These are phyloP conservation scores for Simalia tracyae DNA, from an alignment of 2,797 vertebrate genomes.

Conservation along the genomic window DNA sequence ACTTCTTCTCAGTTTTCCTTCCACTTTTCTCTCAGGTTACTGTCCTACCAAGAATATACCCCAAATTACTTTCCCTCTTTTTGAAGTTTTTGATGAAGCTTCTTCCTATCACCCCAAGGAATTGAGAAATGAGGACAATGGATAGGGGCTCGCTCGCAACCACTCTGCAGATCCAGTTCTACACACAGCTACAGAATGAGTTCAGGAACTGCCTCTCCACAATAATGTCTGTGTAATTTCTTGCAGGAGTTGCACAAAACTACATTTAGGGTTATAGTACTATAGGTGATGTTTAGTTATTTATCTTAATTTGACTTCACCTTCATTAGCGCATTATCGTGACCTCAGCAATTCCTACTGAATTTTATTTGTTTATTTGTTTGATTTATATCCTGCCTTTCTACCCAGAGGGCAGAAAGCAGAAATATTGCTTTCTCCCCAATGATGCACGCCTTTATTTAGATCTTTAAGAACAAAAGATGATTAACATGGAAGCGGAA, in stretches of 20 bases:
- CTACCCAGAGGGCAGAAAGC: slow-evolving; percentile 1
- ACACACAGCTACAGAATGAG: background rate
- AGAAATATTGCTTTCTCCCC: background rate
- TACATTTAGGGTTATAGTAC: background rate
- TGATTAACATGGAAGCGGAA: slow-evolving; percentile 48
- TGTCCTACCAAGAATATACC: background rate
- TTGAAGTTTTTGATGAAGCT: background rate
- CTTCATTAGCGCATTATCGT: background rate
- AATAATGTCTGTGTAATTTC: background rate
- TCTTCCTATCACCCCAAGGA: background rate
- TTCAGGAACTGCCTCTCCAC: background rate
- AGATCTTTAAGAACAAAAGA: slow-evolving; percentile 35
- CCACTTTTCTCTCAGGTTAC: background rate
- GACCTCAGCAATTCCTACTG: background rate
- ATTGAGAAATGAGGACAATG: background rate
- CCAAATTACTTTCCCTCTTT: background rate
- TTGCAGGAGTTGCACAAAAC: background rate
- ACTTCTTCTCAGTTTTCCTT: background rate
- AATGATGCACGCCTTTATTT: slow-evolving; percentile 21
- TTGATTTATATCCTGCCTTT: slow-evolving; percentile 20
- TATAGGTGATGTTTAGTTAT: background rate
- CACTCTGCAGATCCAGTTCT: background rate
- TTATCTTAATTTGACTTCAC: background rate
- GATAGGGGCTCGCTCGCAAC: background rate
- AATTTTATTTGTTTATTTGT: background rate